phyloP scores from a whole-genome alignment of 2,888 invertebrate genomes.

The Parnassius glacialis region DNA sequence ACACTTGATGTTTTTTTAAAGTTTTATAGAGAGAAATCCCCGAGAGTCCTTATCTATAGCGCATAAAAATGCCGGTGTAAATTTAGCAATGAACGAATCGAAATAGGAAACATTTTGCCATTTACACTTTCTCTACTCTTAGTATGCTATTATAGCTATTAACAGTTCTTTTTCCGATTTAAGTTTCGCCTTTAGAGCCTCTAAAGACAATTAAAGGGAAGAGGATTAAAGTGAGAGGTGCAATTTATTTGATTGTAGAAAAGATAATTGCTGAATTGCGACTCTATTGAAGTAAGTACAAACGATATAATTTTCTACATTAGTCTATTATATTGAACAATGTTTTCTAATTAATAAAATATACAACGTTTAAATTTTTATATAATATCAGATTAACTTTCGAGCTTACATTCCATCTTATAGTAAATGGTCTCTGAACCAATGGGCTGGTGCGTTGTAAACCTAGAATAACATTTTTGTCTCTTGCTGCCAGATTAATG shows the following conservation, averaged over 20 bases:
- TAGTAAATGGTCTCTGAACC: too few relatives aligned
- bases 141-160: conserved; percentile 23
- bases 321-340: conserved; percentile 7
- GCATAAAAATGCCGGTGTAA: conserved; percentile 10
- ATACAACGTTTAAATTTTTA: too few relatives aligned
- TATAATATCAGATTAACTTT: too few relatives aligned
- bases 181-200: conserved; percentile 26
- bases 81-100: conserved; percentile 14
- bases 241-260: conserved; percentile 25
- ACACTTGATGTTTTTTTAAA: too few relatives aligned
- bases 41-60: background rate
- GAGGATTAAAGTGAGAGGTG: conserved; percentile 26
- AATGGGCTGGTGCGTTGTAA: too few relatives aligned
- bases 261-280: conserved; percentile 27
- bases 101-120: conserved; percentile 22
- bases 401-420: too few relatives aligned
- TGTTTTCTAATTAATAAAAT: too few relatives aligned
- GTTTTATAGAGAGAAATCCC: too few relatives aligned
- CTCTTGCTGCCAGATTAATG: too few relatives aligned
- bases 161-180: conserved; percentile 24
- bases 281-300: conserved; percentile 21
- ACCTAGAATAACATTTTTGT: too few relatives aligned
- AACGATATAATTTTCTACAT: conserved; percentile 17
- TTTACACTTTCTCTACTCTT: conserved; percentile 22
- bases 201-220: conserved; percentile 26